phyloP scores from a whole-genome alignment of 2,797 vertebrate genomes.

The Thripadectes ignobilis region DNA sequence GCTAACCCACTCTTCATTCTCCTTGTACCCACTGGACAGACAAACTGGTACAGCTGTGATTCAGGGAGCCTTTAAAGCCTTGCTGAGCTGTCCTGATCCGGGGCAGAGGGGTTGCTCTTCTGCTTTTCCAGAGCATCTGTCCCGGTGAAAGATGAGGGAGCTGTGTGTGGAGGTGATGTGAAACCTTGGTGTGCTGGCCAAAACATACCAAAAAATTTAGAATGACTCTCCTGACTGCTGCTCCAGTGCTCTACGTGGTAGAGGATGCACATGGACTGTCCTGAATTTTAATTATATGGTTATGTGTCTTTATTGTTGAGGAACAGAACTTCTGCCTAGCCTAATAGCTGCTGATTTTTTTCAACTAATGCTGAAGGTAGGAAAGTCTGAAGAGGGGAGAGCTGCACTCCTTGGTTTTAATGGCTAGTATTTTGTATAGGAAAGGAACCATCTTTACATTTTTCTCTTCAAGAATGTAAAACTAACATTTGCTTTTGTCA shows the following conservation, averaged over 20 bases:
- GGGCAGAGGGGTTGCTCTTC: not conserved
- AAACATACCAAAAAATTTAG: not conserved
- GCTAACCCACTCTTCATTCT: not conserved
- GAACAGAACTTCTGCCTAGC: not conserved
- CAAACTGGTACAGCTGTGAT: not conserved
- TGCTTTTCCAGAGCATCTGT: not conserved
- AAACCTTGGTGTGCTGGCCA: not conserved
- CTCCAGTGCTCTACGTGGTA: fast-evolving
- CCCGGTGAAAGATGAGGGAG: not conserved
- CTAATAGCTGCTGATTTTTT: not conserved
- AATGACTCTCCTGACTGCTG: not conserved
- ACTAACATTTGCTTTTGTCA: not conserved
- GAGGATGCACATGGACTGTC: not conserved
- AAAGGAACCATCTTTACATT: not conserved
- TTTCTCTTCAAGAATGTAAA: not conserved
- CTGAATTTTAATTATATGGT: not conserved
- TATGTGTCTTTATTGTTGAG: not conserved
- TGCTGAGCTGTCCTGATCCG: not conserved
- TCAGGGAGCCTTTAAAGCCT: not conserved
- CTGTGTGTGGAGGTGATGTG: not conserved
- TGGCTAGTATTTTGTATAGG: not conserved
- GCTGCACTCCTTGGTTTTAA: not conserved
- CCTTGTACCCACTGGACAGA: not conserved
- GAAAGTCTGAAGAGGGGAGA: not conserved
- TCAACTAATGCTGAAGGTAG: not conserved